Conservation (phyloP, 1,140 invertebrate species). For the Aphelenchoides fujianensis region DNA sequence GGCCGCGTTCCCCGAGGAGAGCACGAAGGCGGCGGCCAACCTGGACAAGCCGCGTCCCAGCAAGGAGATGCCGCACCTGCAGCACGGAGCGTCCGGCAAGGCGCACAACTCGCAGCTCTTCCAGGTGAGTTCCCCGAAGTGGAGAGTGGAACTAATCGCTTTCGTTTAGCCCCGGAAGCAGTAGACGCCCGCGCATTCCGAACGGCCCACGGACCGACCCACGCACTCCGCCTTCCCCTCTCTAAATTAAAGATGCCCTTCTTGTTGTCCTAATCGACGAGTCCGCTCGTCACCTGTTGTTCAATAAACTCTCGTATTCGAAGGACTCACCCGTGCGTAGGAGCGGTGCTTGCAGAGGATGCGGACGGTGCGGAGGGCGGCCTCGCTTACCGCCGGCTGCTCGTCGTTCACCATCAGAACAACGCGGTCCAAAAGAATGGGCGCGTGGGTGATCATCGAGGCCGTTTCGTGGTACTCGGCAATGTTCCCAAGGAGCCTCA, state of each 20-base stretch:
- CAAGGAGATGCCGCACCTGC: slow-evolving; percentile 4
- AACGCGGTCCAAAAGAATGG: slow-evolving; percentile 11
- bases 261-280: background rate
- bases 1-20: background rate
- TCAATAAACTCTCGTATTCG: background rate
- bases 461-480: slow-evolving; percentile 17
- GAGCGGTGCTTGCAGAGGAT: slow-evolving; percentile 3
- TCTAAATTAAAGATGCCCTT: background rate
- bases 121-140: background rate
- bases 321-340: slow-evolving; percentile 18
- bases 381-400: background rate
- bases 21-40: background rate
- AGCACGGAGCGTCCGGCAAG: background rate
- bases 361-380: slow-evolving; percentile 18
- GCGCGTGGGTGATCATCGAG: slow-evolving; percentile 13
- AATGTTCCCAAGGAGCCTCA: slow-evolving; percentile 20
- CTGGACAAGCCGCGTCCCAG: slow-evolving; percentile 6
- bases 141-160: background rate
- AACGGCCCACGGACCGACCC: background rate
- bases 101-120: background rate
- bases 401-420: slow-evolving; percentile 24
- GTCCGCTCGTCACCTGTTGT: background rate
- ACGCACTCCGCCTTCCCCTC: background rate
- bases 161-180: slow-evolving; percentile 1
- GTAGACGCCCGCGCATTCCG: background rate